Conservation (phyloP, 1,140 invertebrate species). For the Rhopalosiphum padi region DNA sequence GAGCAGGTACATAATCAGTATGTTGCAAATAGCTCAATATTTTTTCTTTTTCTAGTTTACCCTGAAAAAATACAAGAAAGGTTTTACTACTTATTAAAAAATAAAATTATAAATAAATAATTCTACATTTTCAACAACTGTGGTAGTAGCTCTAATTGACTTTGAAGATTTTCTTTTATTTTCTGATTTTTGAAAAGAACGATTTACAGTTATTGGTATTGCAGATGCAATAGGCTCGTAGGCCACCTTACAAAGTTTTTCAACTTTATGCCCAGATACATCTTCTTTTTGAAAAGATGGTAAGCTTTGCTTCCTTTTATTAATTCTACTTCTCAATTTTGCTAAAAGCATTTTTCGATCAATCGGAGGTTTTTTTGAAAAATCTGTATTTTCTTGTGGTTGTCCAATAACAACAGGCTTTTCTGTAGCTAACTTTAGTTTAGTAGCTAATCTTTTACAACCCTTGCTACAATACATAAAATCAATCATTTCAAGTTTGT, state of each 20-base stretch:
- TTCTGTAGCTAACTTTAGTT: not conserved
- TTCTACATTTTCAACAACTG: not conserved
- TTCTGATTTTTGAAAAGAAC: not conserved
- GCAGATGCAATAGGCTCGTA: not conserved
- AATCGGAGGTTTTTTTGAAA: not conserved
- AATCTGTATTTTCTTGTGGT: not conserved
- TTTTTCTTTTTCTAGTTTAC: not conserved
- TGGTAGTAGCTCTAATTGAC: not conserved
- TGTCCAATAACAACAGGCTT: not conserved
- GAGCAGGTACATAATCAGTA: not conserved
- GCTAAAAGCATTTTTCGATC: conserved; percentile 22
- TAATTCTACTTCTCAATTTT: conserved; percentile 19
- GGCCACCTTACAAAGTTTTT: not conserved
- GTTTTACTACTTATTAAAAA: not conserved
- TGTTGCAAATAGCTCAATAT: conserved; percentile 7
- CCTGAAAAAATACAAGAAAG: conserved; percentile 18
- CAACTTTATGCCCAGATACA: not conserved
- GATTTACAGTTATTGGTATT: not conserved
- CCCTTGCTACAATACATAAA: not conserved
- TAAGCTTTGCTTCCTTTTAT: conserved; percentile 38
- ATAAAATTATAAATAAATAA: not conserved
- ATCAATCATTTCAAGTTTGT: conserved; percentile 14
- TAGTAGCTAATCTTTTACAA: conserved; percentile 10
- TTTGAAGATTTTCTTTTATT: not conserved
- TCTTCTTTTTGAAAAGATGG: not conserved